A percentile compares a stretch with the other conserved stretches of the same genome.
Evolutionary conservation across 1,140 invertebrate species (phyloP).

Genomic region (Apis mellifera): Amel_HAv3.1 CM009932.2:3816501-3817000

Average conservation of each 20-base stretch:
- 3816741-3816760: background rate
- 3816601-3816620: too few relatives aligned
- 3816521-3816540: too few relatives aligned
- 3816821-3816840: background rate
- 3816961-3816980: too few relatives aligned
- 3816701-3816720: background rate
- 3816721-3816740: background rate
- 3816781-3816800: background rate
- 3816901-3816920: background rate
- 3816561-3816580: too few relatives aligned
- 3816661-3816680: too few relatives aligned
- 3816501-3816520: too few relatives aligned
- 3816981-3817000: background rate
- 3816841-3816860: background rate
- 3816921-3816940: background rate
- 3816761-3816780: background rate
- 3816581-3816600: too few relatives aligned
- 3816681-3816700: too few relatives aligned
- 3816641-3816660: too few relatives aligned
- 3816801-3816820: background rate
- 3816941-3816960: background rate
- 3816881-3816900: background rate
- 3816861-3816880: background rate
- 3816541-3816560: too few relatives aligned
- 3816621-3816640: too few relatives aligned